Base-by-base conservation (phyloP, 2,888 invertebrate species). In the Himalopsyche anomala region DNA sequence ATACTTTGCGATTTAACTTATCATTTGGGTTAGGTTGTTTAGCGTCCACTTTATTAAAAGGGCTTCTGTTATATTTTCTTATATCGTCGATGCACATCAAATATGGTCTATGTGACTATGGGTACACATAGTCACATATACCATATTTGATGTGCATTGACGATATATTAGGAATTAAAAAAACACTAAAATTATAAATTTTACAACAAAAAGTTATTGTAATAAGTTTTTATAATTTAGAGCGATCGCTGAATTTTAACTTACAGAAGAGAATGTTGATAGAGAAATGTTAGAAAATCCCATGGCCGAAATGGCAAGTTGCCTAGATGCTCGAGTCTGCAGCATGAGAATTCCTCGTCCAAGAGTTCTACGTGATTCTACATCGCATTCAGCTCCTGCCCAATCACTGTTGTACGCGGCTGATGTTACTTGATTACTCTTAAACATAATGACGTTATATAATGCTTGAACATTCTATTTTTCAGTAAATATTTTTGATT, bases 261-360 rank as follows among this genome's bases (percentile, higher is more conserved):
- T 84, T 82, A 88, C 88, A 54, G 85, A 87, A 51, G 88, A 80
- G 17, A 87, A 87, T 17, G 88, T 88, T 8, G 84, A 62, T 79
- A 88, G 80, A 12, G 87, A 87, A 15, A 88, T 84, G 42, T 74
- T 85, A 0, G 85, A 74, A 51, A 88, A 88, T 1, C 88, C 88
- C 84, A 85, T 85, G 11, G 86, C 87, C 5, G 87, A 82, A n/a
- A 88, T 88, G 19, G 69, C 19, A 11, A 87, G 45, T 2, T 87
- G 87, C 5, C 54, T 56, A n/a, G 28, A 42, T n/a, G 84, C 87
- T 42, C 84, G 74, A 28, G 54, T 62, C 84, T 85, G 87, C 1
- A 88, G 80, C 84, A 88, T 87, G 38, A 88, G 62, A 42, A 88
- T 74, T 19, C 81, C 55, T 38, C 42, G 42, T 81, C 56, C 17